These are phyloP conservation scores for Chionodraco myersi DNA, from an alignment of 2,113 vertebrate species.

Conservation along the genomic window DNA sequence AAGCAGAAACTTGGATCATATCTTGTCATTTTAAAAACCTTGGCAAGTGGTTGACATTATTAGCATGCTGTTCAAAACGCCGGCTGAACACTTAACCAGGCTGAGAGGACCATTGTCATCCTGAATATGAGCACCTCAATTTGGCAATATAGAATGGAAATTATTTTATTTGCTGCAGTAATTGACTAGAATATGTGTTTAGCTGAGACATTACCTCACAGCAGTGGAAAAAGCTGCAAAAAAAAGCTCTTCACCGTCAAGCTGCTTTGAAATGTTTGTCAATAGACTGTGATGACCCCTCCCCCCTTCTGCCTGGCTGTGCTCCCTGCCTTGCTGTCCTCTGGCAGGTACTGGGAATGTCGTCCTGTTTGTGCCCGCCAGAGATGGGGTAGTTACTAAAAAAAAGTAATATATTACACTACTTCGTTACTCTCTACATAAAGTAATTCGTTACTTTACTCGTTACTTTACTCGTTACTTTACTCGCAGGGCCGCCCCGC, in stretches of 20 bases:
- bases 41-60: constrained; percentile 41
- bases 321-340: no score
- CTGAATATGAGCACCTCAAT: constrained; percentile 41
- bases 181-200: constrained; percentile 43
- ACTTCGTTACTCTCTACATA: no score
- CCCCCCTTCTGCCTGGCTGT: no score
- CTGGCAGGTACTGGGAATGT: no score
- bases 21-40: constrained; percentile 35
- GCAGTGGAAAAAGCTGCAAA: not conserved
- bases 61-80: constrained; percentile 42
- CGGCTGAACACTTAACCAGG: constrained; percentile 31
- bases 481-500: no score
- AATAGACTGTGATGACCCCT: not conserved
- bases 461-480: no score
- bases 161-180: constrained; percentile 34
- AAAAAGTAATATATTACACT: no score
- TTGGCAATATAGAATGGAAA: constrained; percentile 33
- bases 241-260: not conserved
- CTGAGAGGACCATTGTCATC: constrained; percentile 44
- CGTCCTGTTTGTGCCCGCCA: no score
- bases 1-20: constrained; percentile 33
- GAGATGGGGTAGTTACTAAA: no score
- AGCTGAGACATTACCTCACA: constrained; percentile 20
- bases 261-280: constrained; percentile 30
- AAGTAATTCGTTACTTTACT: no score